These are phyloP conservation scores for Danio tinwini DNA, from an alignment of 2,797 vertebrate genomes.

Conservation along the genomic window DNA sequence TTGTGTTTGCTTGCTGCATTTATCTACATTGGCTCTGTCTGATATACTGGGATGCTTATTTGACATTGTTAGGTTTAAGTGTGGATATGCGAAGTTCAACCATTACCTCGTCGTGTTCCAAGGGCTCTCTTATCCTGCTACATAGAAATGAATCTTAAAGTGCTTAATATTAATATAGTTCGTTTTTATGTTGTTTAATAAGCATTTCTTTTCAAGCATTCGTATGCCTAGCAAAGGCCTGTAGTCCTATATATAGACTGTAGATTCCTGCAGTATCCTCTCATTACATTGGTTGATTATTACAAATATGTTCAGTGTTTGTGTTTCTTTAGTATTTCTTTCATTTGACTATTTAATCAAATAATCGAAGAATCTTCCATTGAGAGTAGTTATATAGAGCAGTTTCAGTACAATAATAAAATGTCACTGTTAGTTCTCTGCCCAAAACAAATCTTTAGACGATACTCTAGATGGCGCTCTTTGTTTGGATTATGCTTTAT, in stretches of 20 bases:
- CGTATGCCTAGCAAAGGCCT: neutral
- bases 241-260: slow-evolving; percentile 2
- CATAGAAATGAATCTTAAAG: neutral
- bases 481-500: neutral
- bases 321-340: neutral
- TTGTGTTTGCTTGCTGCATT: slow-evolving; percentile 12
- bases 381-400: neutral
- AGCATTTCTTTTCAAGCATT: neutral
- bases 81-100: neutral
- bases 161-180: neutral
- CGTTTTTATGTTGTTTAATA: neutral
- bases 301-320: neutral
- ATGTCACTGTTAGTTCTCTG: neutral
- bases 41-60: neutral
- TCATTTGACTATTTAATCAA: neutral
- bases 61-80: slow-evolving; percentile 16
- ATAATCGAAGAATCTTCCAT: neutral
- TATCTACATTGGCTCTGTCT: neutral
- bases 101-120: neutral
- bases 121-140: neutral
- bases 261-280: no score
- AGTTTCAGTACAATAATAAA: neutral
- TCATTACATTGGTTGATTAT: neutral
- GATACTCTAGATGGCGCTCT: slow-evolving; percentile 15
- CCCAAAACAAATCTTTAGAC: neutral